Conservation (phyloP, 2,888 invertebrate species). For the Callimorpha dominula region DNA sequence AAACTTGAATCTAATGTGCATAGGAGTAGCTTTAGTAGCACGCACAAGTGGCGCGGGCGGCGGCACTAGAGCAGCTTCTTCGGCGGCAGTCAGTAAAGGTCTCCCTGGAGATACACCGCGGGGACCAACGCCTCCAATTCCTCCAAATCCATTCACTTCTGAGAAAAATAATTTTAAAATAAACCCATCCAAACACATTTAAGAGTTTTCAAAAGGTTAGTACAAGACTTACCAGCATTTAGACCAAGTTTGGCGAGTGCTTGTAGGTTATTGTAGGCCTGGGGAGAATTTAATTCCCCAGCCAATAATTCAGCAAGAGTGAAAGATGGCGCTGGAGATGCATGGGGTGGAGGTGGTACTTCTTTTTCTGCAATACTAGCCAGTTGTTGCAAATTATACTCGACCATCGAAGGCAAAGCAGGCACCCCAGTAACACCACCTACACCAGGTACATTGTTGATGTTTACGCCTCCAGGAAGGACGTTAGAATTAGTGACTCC, state of each 20-base stretch:
- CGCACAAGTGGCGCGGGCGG: constrained; percentile 86
- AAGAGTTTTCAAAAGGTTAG: neutral
- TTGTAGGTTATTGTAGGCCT: constrained; percentile 95
- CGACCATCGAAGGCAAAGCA: constrained; percentile 90
- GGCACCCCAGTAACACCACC: constrained; percentile 72
- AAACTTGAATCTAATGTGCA: constrained; percentile 97
- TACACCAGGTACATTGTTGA: constrained; percentile 71
- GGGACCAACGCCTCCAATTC: constrained; percentile 82
- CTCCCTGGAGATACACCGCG: constrained; percentile 84
- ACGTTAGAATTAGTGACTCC: constrained; percentile 68
- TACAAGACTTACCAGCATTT: constrained; percentile 86
- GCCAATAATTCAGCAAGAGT: constrained; percentile 92
- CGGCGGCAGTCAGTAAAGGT: constrained; percentile 77
- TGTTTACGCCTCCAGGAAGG: constrained; percentile 70
- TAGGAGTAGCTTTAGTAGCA: constrained; percentile 91
- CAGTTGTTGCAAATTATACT: constrained; percentile 94
- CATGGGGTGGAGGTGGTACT: constrained; percentile 83
- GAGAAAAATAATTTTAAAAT: constrained; percentile 45
- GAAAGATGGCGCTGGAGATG: constrained; percentile 89
- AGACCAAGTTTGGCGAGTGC: constrained; percentile 95
- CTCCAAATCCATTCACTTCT: constrained; percentile 85
- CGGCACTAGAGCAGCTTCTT: constrained; percentile 79
- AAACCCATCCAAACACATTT: constrained; percentile 14
- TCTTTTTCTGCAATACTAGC: constrained; percentile 93
- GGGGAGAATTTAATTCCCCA: constrained; percentile 90